phyloP scores from a whole-genome alignment of 2,113 vertebrate genomes.

The Eupsittula cactorum region DNA sequence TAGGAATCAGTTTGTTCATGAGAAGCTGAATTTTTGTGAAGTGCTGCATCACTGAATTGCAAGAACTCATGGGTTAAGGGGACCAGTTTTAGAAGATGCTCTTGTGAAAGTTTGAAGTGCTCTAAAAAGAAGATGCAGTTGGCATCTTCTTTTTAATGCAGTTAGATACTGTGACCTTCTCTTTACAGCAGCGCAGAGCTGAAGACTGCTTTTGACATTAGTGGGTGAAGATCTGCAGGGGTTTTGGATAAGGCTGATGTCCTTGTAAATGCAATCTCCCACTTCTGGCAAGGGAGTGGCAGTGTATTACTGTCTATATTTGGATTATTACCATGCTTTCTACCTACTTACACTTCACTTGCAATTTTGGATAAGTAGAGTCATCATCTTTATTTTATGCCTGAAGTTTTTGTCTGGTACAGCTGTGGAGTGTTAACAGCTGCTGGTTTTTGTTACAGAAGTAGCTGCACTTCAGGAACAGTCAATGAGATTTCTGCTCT shows the following conservation, averaged over 20 bases:
- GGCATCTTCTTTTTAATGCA: not conserved
- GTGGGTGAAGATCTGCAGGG: not conserved
- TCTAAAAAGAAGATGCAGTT: not conserved
- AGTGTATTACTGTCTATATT: slow-evolving; percentile 10
- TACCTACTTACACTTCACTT: slow-evolving; percentile 48
- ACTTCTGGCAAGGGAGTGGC: slow-evolving; percentile 2
- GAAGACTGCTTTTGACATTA: not conserved
- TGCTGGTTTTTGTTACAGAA: not conserved
- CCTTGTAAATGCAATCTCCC: not conserved
- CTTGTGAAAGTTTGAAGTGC: not conserved
- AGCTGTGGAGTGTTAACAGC: slow-evolving; percentile 12
- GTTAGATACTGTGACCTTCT: not conserved
- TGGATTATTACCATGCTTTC: slow-evolving; percentile 27
- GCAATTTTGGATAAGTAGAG: slow-evolving; percentile 35
- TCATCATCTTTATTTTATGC: slow-evolving; percentile 20
- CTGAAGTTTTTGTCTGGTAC: slow-evolving; percentile 12
- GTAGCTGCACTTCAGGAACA: not conserved
- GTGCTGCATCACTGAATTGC: not conserved
- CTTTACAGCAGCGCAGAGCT: not conserved
- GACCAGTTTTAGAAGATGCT: not conserved
- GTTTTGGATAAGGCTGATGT: slow-evolving; percentile 10
- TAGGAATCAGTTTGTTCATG: not conserved
- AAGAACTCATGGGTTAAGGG: not conserved
- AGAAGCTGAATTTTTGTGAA: not conserved
- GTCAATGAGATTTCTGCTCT: not conserved